Evolutionary conservation across 2,888 invertebrate genomes (phyloP).

Genomic region (Lydus trimaculatus): DNA sequence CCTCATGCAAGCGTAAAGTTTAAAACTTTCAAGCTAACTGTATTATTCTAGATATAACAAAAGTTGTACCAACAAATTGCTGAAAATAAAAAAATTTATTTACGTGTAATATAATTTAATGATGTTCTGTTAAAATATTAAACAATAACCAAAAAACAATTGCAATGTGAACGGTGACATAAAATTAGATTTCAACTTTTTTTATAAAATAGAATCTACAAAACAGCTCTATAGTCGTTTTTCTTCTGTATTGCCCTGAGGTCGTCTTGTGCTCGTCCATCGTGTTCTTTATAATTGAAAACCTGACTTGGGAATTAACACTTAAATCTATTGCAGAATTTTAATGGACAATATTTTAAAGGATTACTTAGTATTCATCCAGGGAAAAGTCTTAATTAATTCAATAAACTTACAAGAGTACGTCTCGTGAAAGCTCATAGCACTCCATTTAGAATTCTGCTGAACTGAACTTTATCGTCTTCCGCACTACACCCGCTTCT

Average conservation of each 20-base stretch:
- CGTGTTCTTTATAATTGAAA: constrained; percentile 49
- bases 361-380: constrained; percentile 46
- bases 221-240: constrained; percentile 35
- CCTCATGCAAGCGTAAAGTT: background rate
- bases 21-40: background rate
- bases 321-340: constrained; percentile 49
- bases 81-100: background rate
- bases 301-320: constrained; percentile 46
- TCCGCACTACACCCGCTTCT: background rate
- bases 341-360: constrained; percentile 47
- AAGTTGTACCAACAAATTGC: background rate
- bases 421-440: constrained; percentile 31
- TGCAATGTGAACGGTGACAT: constrained; percentile 18
- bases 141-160: background rate
- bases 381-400: constrained; percentile 47
- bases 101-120: background rate
- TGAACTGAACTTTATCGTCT: constrained; percentile 5
- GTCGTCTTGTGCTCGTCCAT: constrained; percentile 30
- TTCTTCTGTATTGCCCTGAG: constrained; percentile 32
- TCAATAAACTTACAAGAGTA: constrained; percentile 40
- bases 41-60: background rate
- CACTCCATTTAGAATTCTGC: constrained; percentile 21
- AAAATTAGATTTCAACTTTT: constrained; percentile 26
- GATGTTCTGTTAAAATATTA: no score
- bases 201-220: constrained; percentile 32